Evolutionary conservation across 2,113 vertebrate species (phyloP).

Genomic region (Platysternon megacephalum): DNA sequence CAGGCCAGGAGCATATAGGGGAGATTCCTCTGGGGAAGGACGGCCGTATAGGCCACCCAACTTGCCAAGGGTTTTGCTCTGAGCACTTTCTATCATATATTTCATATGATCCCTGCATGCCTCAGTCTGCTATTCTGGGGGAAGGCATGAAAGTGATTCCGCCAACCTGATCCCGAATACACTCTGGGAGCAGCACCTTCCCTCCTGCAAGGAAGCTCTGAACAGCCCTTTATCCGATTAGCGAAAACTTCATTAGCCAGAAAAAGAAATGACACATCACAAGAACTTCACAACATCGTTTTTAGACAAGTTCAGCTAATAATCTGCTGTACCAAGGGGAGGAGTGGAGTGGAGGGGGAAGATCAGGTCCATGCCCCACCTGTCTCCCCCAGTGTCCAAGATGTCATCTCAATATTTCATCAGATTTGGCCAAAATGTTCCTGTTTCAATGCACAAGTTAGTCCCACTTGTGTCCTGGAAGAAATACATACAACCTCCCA

Average conservation of each 20-base stretch:
- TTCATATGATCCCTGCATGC: background rate
- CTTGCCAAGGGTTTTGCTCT: background rate
- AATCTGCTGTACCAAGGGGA: slow-evolving; percentile 32
- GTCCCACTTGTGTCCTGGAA: slow-evolving; percentile 61
- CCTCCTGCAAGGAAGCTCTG: slow-evolving; percentile 1
- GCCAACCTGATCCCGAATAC: background rate
- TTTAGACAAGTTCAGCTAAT: slow-evolving; percentile 53
- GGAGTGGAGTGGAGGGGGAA: background rate
- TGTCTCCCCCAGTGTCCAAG: background rate
- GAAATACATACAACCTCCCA: slow-evolving; percentile 30
- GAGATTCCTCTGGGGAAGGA: background rate
- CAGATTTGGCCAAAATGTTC: background rate
- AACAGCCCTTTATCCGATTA: background rate
- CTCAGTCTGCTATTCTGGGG: background rate
- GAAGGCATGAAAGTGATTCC: background rate
- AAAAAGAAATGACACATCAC: background rate
- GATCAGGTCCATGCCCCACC: accelerated
- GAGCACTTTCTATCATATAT: background rate
- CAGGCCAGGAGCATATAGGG: background rate
- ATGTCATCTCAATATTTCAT: slow-evolving; percentile 8
- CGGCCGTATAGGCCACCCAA: background rate
- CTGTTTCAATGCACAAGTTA: slow-evolving; percentile 42
- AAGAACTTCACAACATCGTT: slow-evolving; percentile 26
- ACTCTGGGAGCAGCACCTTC: background rate
- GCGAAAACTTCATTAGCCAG: background rate